phyloP scores from a whole-genome alignment of 2,888 invertebrate species.

The Drosophila suboccidentalis region DNA sequence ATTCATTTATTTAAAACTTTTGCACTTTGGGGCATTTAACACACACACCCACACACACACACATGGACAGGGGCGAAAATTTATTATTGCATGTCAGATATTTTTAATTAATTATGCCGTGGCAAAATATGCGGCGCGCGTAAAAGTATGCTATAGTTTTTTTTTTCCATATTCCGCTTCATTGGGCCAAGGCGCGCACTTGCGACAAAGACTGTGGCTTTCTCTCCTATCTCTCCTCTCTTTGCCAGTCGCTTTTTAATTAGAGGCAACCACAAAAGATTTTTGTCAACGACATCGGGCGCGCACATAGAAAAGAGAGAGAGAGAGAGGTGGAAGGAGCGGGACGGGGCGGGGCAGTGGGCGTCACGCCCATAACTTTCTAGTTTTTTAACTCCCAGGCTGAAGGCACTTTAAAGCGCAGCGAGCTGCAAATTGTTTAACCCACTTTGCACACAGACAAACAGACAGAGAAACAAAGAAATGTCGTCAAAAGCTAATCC shows the following conservation, averaged over 20 bases:
- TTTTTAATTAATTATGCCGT: conserved; percentile 78
- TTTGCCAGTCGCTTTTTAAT: conserved; percentile 63
- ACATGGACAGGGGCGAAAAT: conserved; percentile 51
- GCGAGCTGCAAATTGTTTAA: conserved; percentile 52
- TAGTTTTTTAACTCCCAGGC: conserved; percentile 14
- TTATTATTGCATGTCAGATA: conserved; percentile 76
- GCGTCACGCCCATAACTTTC: conserved; percentile 28
- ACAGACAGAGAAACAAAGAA: conserved; percentile 7
- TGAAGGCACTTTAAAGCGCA: conserved; percentile 47
- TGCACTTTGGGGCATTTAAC: conserved; percentile 64
- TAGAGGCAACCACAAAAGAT: conserved; percentile 80
- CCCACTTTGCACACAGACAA: conserved; percentile 51
- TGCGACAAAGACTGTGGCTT: conserved; percentile 39
- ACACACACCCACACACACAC: conserved; percentile 23
- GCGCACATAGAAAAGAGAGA: neutral
- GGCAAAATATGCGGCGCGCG: conserved; percentile 71
- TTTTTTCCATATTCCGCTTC: conserved; percentile 64
- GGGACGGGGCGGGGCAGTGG: neutral
- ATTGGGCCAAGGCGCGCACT: conserved; percentile 59
- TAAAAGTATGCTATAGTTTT: conserved; percentile 69
- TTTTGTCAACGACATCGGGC: conserved; percentile 57
- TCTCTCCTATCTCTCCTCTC: conserved; percentile 3
- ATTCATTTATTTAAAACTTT: conserved; percentile 75
- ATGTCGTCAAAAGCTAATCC: conserved; percentile 61
- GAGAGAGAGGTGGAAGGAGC: neutral